Evolutionary conservation across 2,797 vertebrate genomes (phyloP).

Genomic region (Epinephelus awoara): DNA sequence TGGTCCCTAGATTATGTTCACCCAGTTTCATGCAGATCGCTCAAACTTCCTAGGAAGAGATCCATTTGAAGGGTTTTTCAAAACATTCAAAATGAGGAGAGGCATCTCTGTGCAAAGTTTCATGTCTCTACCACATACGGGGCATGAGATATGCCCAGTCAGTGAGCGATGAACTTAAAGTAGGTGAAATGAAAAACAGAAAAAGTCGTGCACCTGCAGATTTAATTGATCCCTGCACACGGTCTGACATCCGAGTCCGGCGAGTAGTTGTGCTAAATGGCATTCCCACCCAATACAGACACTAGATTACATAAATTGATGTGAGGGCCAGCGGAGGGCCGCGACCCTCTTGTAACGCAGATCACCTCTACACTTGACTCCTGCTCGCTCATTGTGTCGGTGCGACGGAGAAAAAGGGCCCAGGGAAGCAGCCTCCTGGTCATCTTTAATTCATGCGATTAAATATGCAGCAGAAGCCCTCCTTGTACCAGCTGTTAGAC

Average conservation of each 20-base stretch:
- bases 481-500: conserved; percentile 93
- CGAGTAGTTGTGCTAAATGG: neutral
- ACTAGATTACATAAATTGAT: conserved; percentile 51
- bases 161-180: neutral
- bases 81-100: no score
- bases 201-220: neutral
- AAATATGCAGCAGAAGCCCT: conserved; percentile 92
- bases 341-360: conserved; percentile 64
- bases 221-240: neutral
- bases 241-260: neutral
- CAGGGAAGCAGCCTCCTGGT: conserved; percentile 81
- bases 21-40: no score
- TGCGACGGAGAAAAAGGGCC: conserved; percentile 45
- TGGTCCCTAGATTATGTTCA: no score
- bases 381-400: conserved; percentile 66
- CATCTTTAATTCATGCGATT: conserved; percentile 95
- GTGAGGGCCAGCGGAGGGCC: conserved; percentile 42
- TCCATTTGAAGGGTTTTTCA: no score
- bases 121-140: no score
- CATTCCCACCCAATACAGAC: neutral
- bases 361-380: conserved; percentile 72
- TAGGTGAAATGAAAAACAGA: neutral
- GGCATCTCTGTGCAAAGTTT: no score
- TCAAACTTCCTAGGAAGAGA: no score
- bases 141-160: no score